A percentile compares a stretch with the other conserved stretches of the same genome.
Conservation (phyloP, 30 jellyfish, hydroid and myxozoan genomes). For the Pseudorhiza aurosa region DNA sequence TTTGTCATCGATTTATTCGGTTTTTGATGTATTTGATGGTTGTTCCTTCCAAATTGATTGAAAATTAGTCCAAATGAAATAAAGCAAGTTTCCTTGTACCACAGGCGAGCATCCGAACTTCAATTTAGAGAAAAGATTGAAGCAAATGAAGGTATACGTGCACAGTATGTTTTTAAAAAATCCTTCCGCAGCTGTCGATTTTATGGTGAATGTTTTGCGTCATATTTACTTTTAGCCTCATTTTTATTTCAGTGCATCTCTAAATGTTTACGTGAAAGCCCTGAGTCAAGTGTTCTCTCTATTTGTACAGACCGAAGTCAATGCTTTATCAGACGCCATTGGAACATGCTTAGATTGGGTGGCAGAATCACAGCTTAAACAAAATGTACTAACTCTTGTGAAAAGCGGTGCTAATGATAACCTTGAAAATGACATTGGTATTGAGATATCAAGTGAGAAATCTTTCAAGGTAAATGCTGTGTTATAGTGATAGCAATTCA, state of each 20-base stretch:
- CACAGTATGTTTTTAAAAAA: too few relatives aligned
- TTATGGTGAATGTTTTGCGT: not conserved
- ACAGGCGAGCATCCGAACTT: not conserved
- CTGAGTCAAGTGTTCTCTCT: too few relatives aligned
- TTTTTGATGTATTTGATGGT: not conserved
- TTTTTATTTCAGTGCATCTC: too few relatives aligned
- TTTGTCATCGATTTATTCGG: not conserved
- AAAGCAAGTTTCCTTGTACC: not conserved
- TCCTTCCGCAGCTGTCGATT: not conserved
- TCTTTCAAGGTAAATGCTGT: conserved; percentile 58
- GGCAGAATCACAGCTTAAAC: conserved; percentile 70
- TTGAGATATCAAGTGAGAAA: conserved; percentile 69
- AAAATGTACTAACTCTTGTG: not conserved
- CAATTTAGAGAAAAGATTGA: not conserved
- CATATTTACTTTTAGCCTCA: not conserved
- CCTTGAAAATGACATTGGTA: conserved; percentile 48
- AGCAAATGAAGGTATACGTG: conserved; percentile 18
- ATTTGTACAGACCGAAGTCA: conserved; percentile 25
- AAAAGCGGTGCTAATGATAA: not conserved
- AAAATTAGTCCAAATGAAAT: too few relatives aligned
- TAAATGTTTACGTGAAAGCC: too few relatives aligned
- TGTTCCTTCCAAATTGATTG: not conserved
- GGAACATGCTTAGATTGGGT: conserved; percentile 71
- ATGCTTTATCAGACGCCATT: conserved; percentile 42
- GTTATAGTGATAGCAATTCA: too few relatives aligned